Evolutionary conservation across 2,888 invertebrate genomes (phyloP).

Genomic region (Chaetogeoica ovagalla): DNA sequence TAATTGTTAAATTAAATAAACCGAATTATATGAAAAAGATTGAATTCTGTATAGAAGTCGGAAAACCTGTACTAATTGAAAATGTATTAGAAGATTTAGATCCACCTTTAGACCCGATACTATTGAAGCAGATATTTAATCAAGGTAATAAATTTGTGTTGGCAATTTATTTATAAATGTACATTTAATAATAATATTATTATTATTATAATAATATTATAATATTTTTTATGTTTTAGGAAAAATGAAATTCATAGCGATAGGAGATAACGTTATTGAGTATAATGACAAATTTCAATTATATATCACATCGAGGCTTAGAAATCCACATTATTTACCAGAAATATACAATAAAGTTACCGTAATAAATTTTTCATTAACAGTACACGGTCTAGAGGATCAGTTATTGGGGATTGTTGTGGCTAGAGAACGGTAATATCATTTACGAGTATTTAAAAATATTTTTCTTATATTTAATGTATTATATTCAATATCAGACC

Average conservation of each 20-base stretch:
- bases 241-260: slow-evolving; percentile 66
- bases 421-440: slow-evolving; percentile 68
- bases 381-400: slow-evolving; percentile 79
- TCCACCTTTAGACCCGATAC: slow-evolving; percentile 75
- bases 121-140: slow-evolving; percentile 74
- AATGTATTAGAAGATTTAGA: slow-evolving; percentile 78
- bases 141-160: slow-evolving; percentile 61
- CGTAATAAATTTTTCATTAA: slow-evolving; percentile 80
- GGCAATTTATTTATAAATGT: not conserved
- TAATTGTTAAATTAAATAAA: slow-evolving; percentile 74
- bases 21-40: slow-evolving; percentile 75
- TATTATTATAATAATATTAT: too few species aligned
- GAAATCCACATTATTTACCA: slow-evolving; percentile 83
- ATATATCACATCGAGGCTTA: slow-evolving; percentile 79
- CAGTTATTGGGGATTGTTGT: slow-evolving; percentile 83
- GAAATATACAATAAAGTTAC: slow-evolving; percentile 83
- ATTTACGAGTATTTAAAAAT: not conserved
- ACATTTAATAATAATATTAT: not conserved
- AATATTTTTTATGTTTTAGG: slow-evolving; percentile 58
- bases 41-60: slow-evolving; percentile 75
- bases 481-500: slow-evolving; percentile 36
- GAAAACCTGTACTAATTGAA: slow-evolving; percentile 77
- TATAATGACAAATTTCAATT: slow-evolving; percentile 76
- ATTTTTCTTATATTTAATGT: not conserved
- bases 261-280: slow-evolving; percentile 78